These are phyloP conservation scores for Nesoenas mayeri DNA, from an alignment of 2,113 vertebrate species.

Conservation along the genomic window DNA sequence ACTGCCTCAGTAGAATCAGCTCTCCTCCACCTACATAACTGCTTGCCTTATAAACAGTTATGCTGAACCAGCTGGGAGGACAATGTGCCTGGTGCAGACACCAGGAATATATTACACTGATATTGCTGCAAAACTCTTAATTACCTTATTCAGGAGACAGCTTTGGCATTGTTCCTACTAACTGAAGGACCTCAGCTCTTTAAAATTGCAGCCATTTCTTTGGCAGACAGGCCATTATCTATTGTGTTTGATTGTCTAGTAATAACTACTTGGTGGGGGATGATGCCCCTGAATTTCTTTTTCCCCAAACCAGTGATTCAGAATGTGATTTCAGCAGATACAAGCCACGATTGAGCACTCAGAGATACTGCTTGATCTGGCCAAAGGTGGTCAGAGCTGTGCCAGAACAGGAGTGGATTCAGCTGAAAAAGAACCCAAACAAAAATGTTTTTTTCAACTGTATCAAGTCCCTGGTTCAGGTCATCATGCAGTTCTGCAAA, in stretches of 20 bases:
- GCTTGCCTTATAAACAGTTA: neutral
- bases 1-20: neutral
- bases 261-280: neutral
- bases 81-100: neutral
- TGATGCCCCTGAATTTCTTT: neutral
- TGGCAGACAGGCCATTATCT: neutral
- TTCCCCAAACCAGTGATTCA: neutral
- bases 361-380: neutral
- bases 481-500: neutral
- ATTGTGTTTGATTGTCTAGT: neutral
- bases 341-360: neutral
- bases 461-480: neutral
- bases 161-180: neutral
- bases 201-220: neutral
- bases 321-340: slow-evolving; percentile 5
- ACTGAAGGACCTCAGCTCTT: neutral
- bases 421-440: neutral
- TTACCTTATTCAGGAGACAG: neutral
- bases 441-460: slow-evolving; percentile 19
- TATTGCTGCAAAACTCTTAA: slow-evolving; percentile 3
- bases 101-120: neutral
- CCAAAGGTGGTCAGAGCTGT: neutral
- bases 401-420: slow-evolving; percentile 18
- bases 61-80: slow-evolving; percentile 18
- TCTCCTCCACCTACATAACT: neutral